These are phyloP conservation scores for Heterohyrax brucei DNA, from an alignment of 2,797 vertebrate species.

Conservation along the genomic window DNA sequence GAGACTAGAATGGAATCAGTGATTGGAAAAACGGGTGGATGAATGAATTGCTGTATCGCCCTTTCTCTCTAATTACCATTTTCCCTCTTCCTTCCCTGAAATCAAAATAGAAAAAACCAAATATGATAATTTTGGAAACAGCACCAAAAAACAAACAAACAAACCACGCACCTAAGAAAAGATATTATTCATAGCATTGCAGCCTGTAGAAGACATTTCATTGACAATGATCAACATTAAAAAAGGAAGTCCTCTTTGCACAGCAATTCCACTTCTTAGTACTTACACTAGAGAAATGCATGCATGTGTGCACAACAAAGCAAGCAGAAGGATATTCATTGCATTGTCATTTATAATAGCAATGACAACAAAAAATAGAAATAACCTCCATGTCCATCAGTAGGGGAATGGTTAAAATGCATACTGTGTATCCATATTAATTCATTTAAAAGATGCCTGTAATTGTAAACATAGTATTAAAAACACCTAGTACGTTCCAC, in stretches of 20 bases:
- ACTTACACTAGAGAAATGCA: not conserved
- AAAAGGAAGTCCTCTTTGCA: conserved; percentile 28
- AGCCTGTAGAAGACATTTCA: conserved; percentile 55
- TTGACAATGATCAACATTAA: not conserved
- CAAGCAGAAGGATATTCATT: not conserved
- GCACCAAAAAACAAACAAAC: not conserved
- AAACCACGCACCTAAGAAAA: conserved; percentile 7
- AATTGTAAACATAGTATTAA: conserved; percentile 6
- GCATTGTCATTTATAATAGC: not conserved
- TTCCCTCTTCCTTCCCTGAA: conserved; percentile 33
- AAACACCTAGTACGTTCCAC: not conserved
- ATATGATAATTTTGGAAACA: conserved; percentile 59
- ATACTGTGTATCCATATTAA: not conserved
- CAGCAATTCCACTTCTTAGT: not conserved
- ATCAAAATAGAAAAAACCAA: conserved; percentile 65
- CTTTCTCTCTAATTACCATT: conserved; percentile 11
- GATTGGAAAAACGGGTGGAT: conserved; percentile 4
- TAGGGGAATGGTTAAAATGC: not conserved
- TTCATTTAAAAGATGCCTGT: conserved; percentile 22
- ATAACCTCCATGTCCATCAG: not conserved
- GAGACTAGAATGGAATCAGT: conserved; percentile 32
- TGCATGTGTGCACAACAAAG: not conserved
- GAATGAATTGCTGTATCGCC: not conserved
- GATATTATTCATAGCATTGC: not conserved
- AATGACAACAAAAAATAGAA: not conserved